These are phyloP conservation scores for Cheilinus undulatus DNA, from an alignment of 2,113 vertebrate species.

Conservation along the genomic window DNA sequence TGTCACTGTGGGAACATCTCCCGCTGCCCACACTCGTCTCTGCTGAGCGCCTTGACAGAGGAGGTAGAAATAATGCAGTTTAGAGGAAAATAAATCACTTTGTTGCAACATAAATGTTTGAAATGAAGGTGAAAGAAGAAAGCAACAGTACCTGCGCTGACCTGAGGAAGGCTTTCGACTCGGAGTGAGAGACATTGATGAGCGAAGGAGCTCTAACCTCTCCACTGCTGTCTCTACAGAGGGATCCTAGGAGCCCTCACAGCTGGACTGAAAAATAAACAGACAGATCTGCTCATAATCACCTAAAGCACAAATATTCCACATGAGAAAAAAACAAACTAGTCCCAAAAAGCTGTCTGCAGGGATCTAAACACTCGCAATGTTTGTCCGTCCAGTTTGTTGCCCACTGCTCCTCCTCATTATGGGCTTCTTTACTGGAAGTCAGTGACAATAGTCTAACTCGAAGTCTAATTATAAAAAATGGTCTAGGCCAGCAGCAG, in stretches of 20 bases:
- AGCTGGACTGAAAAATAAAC: conserved; percentile 34
- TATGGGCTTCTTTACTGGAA: conserved; percentile 15
- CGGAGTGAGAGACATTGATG: conserved; percentile 83
- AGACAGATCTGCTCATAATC: not conserved
- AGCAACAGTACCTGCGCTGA: conserved; percentile 88
- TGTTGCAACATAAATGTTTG: not conserved
- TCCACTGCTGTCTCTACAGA: conserved; percentile 54
- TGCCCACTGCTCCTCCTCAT: not conserved
- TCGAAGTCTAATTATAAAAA: conserved; percentile 12
- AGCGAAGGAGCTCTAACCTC: conserved; percentile 32
- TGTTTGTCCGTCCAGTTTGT: not conserved
- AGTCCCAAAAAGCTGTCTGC: not conserved
- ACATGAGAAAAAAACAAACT: not conserved
- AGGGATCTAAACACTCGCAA: too few relatives aligned
- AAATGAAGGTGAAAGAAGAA: conserved; percentile 37
- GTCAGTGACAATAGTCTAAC: conserved; percentile 35
- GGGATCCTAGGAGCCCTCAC: conserved; percentile 54
- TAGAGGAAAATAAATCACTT: not conserved
- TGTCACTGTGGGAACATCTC: conserved; percentile 87
- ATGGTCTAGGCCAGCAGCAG: conserved; percentile 28
- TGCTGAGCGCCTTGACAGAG: conserved; percentile 88
- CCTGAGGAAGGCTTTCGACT: conserved; percentile 87
- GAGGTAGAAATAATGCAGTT: conserved; percentile 1
- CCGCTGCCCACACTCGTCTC: conserved; percentile 85
- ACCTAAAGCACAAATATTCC: not conserved